phyloP scores from a whole-genome alignment of 2,113 vertebrate species.

The Hystrix cristata region DNA sequence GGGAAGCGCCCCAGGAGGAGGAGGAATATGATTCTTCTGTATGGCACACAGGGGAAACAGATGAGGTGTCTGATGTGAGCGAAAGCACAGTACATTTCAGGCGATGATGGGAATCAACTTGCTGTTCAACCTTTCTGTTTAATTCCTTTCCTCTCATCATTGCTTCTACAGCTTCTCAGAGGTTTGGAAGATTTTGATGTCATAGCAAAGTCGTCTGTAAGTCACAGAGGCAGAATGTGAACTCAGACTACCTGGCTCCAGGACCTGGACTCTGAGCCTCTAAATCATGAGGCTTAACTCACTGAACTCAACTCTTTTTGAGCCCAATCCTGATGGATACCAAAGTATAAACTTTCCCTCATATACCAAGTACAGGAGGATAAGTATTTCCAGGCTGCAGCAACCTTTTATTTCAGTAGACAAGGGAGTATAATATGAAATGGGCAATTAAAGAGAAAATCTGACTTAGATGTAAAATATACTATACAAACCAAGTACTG shows the following conservation, averaged over 20 bases:
- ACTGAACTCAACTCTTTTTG: neutral
- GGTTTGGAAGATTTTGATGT: conserved; percentile 55
- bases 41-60: conserved; percentile 36
- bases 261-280: conserved; percentile 4
- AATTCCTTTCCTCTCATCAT: conserved; percentile 23
- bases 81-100: neutral
- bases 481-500: neutral
- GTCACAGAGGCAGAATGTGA: neutral
- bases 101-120: neutral
- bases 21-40: conserved; percentile 15
- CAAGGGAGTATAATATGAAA: conserved; percentile 2
- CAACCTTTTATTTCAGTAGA: conserved; percentile 7
- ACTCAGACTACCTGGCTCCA: neutral
- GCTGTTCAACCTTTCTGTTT: neutral
- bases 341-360: neutral
- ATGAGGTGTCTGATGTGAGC: conserved; percentile 8
- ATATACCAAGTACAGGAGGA: neutral
- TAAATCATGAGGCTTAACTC: neutral
- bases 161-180: conserved; percentile 52
- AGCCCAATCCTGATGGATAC: neutral
- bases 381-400: neutral
- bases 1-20: neutral
- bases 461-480: conserved; percentile 40
- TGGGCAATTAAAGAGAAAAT: conserved; percentile 10
- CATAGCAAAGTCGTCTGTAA: conserved; percentile 27